These are phyloP conservation scores for Hydrocynus forskahlii DNA, from an alignment of 2,797 vertebrate species.

Conservation along the genomic window DNA sequence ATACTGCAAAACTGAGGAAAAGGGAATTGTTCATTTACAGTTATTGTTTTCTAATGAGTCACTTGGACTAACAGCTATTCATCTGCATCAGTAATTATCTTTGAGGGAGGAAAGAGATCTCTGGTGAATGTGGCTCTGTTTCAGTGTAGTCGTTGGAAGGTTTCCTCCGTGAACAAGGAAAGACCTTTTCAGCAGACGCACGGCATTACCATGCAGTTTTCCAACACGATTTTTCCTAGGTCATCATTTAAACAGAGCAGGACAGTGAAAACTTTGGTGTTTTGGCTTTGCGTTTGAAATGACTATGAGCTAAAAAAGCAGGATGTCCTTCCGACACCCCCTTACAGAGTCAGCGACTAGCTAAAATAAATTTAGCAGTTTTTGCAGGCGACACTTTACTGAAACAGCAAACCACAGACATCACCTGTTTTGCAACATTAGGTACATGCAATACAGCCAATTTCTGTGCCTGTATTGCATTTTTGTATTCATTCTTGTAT, in stretches of 20 bases:
- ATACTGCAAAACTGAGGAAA: not conserved
- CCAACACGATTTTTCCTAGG: not conserved
- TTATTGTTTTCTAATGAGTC: conserved; percentile 28
- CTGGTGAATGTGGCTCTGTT: conserved; percentile 12
- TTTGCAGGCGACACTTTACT: not conserved
- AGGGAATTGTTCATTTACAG: conserved; percentile 3
- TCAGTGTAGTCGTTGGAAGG: not conserved
- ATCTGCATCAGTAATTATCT: conserved; percentile 18
- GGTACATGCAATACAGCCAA: not conserved
- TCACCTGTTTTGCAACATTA: not conserved
- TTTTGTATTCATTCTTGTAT: not conserved
- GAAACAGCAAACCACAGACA: not conserved
- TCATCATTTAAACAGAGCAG: not conserved
- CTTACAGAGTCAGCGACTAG: not conserved
- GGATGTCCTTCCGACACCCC: not conserved
- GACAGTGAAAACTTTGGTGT: not conserved
- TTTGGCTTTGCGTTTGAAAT: not conserved
- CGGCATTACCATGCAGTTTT: not conserved
- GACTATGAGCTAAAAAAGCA: not conserved
- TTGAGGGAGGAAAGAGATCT: not conserved
- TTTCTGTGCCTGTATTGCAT: not conserved
- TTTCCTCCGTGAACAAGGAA: not conserved
- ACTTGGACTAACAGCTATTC: conserved; percentile 32
- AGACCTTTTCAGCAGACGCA: not conserved
- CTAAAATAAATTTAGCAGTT: not conserved